Base-by-base conservation (phyloP, 30 jellyfish, hydroid and myxozoan species). In the Aurelia sp. region DNA sequence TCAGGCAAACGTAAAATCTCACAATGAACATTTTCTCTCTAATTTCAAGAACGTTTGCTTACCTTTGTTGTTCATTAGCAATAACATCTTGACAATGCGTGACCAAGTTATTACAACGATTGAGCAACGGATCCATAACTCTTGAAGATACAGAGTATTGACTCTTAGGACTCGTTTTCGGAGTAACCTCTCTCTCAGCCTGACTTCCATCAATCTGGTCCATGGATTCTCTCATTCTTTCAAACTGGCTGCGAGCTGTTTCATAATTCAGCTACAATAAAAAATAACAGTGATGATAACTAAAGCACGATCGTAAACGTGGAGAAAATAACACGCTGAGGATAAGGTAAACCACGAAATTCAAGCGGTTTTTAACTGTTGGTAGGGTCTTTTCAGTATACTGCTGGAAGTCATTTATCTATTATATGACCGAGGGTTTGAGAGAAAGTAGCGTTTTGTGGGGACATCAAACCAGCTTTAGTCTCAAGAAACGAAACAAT, bases 181-280 rank as follows among this genome's bases (percentile, higher is more conserved):
- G 73, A 12, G 80, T 69, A 11, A 44, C 78, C 31, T 51, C 75
- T 16, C 53, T 55, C 5, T 53, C 76, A 13, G 71, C 62, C 33
- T 61, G 58, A 17, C 61, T 68, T 7, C 86, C 72, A 31, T 82
- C 86, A 7, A 31, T 47, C 48, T 81, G 84, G 4, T 82, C 92
- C 24, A 58, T 51, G 9, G 92, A 82, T 63, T 69, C 86, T 11
- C 83, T 64, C 72, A 58, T 51, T 19, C 92, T 55, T 61, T 69
- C 86, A 13, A 41, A 61, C 80, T 82, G 92, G 80, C 92, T 82
- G 27, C 92, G 72, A 3, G 86, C 71, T 8, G 92, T 82, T 71
- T 82, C 92, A 18, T 44, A 82, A 20, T 70, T 69, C 62, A 82
- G 78, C 91, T 82, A 3, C 13, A 78, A 62, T 1, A 5, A 59